phyloP scores from a whole-genome alignment of 2,797 vertebrate genomes.

The Lepilemur septentrionalis region DNA sequence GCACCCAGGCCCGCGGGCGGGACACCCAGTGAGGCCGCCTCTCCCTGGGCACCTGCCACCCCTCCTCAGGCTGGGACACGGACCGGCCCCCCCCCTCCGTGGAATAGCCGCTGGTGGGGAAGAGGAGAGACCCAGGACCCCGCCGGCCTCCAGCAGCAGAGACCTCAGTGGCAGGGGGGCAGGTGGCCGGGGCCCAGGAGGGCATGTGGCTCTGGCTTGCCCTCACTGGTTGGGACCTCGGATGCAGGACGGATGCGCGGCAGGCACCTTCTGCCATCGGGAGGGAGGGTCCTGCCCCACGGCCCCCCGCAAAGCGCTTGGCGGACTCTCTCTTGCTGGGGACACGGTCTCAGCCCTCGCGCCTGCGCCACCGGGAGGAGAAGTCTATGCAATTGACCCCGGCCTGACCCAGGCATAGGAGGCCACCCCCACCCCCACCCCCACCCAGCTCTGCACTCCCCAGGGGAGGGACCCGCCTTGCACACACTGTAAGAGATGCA shows the following conservation, averaged over 20 bases:
- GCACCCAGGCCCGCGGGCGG: not conserved
- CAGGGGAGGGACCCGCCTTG: conserved; percentile 59
- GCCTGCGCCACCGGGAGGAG: conserved; percentile 50
- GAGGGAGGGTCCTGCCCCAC: not conserved
- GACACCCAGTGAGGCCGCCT: conserved; percentile 3
- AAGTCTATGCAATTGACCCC: conserved; percentile 72
- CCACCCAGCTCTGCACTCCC: not conserved
- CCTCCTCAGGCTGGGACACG: not conserved
- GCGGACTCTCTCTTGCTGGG: not conserved
- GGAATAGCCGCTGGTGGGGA: not conserved
- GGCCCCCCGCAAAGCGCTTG: not conserved
- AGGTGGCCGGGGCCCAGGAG: not conserved
- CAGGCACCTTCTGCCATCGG: not conserved
- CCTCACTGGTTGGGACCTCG: not conserved
- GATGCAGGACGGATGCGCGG: not conserved
- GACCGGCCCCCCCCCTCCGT: rapidly evolving
- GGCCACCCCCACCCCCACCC: not conserved
- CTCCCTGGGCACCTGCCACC: not conserved
- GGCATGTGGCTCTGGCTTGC: not conserved
- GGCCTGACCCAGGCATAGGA: not conserved
- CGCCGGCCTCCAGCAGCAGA: not conserved
- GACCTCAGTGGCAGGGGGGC: conserved; percentile 28
- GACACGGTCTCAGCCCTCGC: not conserved
- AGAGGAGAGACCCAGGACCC: not conserved
- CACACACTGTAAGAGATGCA: conserved; percentile 85